These are phyloP conservation scores for Ptychochromis oligacanthus DNA, from an alignment of 2,113 vertebrate species.

Conservation along the genomic window DNA sequence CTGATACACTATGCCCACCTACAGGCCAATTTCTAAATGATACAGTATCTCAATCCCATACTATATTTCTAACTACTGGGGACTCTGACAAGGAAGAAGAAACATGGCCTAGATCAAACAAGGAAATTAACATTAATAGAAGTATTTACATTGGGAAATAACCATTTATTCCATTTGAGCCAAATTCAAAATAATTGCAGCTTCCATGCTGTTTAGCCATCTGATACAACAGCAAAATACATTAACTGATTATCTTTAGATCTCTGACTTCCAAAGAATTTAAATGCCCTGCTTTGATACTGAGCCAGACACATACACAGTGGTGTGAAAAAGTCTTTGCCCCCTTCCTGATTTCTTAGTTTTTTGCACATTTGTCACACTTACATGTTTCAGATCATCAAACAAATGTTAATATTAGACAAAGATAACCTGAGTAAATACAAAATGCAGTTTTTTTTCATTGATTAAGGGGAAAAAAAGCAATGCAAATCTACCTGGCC, in stretches of 20 bases:
- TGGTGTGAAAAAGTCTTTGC: too few species aligned
- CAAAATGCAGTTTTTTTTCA: too few species aligned
- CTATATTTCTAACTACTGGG: background rate
- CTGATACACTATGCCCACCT: background rate
- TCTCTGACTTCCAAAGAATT: slow-evolving; percentile 2
- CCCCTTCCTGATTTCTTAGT: too few species aligned
- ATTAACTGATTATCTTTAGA: background rate
- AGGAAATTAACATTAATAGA: background rate
- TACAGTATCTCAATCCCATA: background rate
- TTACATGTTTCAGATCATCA: too few species aligned
- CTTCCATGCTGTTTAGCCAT: background rate
- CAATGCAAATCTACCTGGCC: too few species aligned
- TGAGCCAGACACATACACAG: background rate
- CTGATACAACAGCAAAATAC: slow-evolving; percentile 4
- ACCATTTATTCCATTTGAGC: background rate
- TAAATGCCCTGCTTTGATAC: background rate
- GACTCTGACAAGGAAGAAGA: background rate
- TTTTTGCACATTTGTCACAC: too few species aligned
- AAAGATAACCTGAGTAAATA: too few species aligned
- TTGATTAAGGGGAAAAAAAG: too few species aligned
- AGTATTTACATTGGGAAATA: background rate
- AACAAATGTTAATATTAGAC: too few species aligned
- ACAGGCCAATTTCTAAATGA: background rate
- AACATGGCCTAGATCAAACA: background rate
- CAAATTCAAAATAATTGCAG: background rate